Evolutionary conservation across 2,797 vertebrate genomes (phyloP), one percentile per base, ranked within the genome.

Genomic region (Syndactyla subalaris): DNA sequence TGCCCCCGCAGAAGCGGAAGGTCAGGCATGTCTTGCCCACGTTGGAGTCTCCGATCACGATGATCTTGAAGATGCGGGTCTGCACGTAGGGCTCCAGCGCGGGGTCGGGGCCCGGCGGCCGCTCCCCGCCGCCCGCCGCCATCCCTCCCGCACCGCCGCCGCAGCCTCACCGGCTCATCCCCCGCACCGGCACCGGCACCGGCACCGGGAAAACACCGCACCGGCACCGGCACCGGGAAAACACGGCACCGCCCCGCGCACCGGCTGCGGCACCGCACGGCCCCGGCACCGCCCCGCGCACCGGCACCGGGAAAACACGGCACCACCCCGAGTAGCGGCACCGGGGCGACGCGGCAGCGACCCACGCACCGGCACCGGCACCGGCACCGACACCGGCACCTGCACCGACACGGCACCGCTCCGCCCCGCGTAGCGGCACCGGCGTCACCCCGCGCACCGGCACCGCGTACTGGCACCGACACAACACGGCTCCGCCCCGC

Each of bases 11-110:
- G 97, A 99, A 99, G 52, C 99, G 98, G 97, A 99, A 99, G 67
- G 98, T 99, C 96, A 99, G 85, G 97, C 99, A 99, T 74, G 99
- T 99, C 97, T 99, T 99, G 73, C 99, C 99, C 82, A 99, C 99
- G 63, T 99, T 99, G 66, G 99, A 99, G 85, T 99, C 99, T 12
- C 99, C 99, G 81, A 99, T 99, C 30, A 99, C 99, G 77, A 99
- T 99, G 62, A 99, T 99, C 96, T 99, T 99, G 93, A 99, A 99
- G 81, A 99, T 98, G 61, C 98, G 98, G 91, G 98, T 97, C 96
- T 98, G 98, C 86, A 98, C 97, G 48, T 97, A 98, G 51, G 98
- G 97, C 95, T 98, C 98, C 97, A 98, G 91, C 58, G 93, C 95
- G 52, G 91, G n/a, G 20, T 94, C 96, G 77, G 94, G 57, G 66